Percentiles rank a stretch among this genome's conserved stretches.
Evolutionary conservation across 2,888 invertebrate species (phyloP).

Genomic region (Drosophila longiperda): DNA sequence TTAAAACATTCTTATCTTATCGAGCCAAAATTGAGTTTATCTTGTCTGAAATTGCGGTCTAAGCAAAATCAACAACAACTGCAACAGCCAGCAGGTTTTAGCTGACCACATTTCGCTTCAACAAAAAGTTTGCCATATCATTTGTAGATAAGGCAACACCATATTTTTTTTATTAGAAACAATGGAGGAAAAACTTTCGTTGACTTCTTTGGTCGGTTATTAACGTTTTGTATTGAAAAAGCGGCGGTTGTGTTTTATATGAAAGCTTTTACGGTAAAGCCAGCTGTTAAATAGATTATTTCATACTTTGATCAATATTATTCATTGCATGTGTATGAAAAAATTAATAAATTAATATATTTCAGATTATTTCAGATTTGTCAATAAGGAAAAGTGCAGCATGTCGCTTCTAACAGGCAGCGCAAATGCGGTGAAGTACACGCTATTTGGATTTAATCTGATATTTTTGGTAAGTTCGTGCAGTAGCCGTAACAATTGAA

Average conservation of each 20-base stretch:
- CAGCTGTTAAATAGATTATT: neutral
- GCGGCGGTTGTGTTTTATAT: constrained; percentile 44
- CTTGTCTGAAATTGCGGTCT: constrained; percentile 52
- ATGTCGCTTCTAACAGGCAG: constrained; percentile 85
- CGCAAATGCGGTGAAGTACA: constrained; percentile 89
- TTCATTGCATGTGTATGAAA: neutral
- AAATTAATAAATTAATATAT: neutral
- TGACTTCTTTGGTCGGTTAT: constrained; percentile 40
- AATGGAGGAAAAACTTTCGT: constrained; percentile 25
- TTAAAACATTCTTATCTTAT: constrained; percentile 52
- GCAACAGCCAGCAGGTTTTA: constrained; percentile 28
- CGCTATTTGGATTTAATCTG: constrained; percentile 90
- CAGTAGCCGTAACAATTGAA: neutral
- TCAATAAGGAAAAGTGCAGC: constrained; percentile 21
- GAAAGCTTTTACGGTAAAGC: constrained; percentile 11
- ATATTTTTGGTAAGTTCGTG: constrained; percentile 89
- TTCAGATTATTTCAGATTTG: constrained; percentile 30
- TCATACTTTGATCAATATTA: neutral
- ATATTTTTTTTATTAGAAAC: constrained; percentile 51
- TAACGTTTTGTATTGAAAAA: constrained; percentile 44
- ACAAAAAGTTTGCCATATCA: constrained; percentile 67
- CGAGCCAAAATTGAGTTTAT: constrained; percentile 52
- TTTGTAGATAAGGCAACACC: constrained; percentile 61
- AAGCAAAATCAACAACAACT: constrained; percentile 13
- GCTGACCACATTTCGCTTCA: constrained; percentile 70